phyloP scores from a whole-genome alignment of 2,113 vertebrate genomes.

The Setophaga petechia region DNA sequence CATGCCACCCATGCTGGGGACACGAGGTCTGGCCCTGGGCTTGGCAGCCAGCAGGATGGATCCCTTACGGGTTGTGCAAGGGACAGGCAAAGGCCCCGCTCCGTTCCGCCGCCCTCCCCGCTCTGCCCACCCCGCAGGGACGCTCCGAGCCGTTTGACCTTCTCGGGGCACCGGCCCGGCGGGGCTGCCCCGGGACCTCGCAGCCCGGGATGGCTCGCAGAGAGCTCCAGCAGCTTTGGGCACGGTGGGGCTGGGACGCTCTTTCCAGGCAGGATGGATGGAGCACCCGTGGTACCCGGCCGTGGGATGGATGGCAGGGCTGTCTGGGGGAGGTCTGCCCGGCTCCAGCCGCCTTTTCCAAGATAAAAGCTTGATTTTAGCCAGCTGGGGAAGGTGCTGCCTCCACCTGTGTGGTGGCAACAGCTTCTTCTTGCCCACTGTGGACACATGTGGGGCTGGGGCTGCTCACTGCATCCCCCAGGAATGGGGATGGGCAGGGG shows the following conservation, averaged over 20 bases:
- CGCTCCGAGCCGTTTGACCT: background rate
- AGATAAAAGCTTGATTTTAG: background rate
- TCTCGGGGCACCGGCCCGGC: background rate
- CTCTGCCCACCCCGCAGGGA: background rate
- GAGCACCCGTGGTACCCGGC: background rate
- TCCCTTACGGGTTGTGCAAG: constrained; percentile 8
- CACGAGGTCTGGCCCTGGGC: background rate
- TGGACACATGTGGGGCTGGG: accelerated
- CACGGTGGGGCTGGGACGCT: accelerated
- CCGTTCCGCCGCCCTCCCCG: background rate
- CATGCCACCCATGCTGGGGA: background rate
- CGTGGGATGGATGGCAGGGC: background rate
- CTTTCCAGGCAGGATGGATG: background rate
- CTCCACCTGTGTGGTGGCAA: background rate
- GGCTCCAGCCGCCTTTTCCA: background rate
- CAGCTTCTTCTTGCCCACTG: background rate
- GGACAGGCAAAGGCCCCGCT: background rate
- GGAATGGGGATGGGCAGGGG: background rate
- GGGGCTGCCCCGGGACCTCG: background rate
- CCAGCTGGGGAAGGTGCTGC: background rate
- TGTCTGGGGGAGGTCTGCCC: background rate
- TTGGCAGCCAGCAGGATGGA: constrained; percentile 14
- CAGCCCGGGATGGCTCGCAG: accelerated
- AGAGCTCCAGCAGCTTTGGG: accelerated
- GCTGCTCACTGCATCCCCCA: accelerated